A percentile compares a stretch with the other conserved stretches of the same genome.
These are phyloP conservation scores for Cydia pomonella DNA, from an alignment of 1,140 invertebrate genomes.

Conservation along the genomic window DNA sequence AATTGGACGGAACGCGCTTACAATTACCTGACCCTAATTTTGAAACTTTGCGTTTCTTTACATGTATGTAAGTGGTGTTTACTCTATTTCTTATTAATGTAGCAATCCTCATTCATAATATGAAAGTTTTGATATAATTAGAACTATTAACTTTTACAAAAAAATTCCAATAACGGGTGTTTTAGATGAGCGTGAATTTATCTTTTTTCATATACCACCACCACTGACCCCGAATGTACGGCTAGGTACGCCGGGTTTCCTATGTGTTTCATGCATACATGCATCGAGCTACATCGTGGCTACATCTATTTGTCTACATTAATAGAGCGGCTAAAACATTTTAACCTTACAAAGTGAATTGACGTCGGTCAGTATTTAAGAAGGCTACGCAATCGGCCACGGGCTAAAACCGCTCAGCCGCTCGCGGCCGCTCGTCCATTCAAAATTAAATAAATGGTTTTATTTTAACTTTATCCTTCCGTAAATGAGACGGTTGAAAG, in stretches of 20 bases:
- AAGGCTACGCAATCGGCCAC: slow-evolving; percentile 57
- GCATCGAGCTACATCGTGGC: neutral
- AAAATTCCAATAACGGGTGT: too few relatives aligned
- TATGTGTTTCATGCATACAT: neutral
- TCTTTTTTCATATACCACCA: too few relatives aligned
- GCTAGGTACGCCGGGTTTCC: too few relatives aligned
- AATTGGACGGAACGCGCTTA: neutral
- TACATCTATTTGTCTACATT: neutral
- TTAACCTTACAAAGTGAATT: slow-evolving; percentile 74
- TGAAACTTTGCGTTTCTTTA: too few relatives aligned
- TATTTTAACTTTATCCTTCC: slow-evolving; percentile 41
- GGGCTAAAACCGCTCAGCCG: slow-evolving; percentile 59
- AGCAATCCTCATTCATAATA: too few relatives aligned
- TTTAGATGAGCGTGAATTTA: too few relatives aligned
- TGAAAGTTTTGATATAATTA: too few relatives aligned
- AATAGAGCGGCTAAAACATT: slow-evolving; percentile 44
- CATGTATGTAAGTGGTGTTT: too few relatives aligned
- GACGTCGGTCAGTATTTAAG: slow-evolving; percentile 73
- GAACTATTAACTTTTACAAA: too few relatives aligned
- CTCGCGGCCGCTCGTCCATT: slow-evolving; percentile 59
- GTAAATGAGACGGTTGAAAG: slow-evolving; percentile 38
- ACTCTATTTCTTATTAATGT: too few relatives aligned
- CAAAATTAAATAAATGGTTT: slow-evolving; percentile 47
- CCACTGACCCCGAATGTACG: too few relatives aligned
- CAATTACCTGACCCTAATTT: neutral